Conservation (phyloP, 2,797 vertebrate species). For the Sparidentex hasta region DNA sequence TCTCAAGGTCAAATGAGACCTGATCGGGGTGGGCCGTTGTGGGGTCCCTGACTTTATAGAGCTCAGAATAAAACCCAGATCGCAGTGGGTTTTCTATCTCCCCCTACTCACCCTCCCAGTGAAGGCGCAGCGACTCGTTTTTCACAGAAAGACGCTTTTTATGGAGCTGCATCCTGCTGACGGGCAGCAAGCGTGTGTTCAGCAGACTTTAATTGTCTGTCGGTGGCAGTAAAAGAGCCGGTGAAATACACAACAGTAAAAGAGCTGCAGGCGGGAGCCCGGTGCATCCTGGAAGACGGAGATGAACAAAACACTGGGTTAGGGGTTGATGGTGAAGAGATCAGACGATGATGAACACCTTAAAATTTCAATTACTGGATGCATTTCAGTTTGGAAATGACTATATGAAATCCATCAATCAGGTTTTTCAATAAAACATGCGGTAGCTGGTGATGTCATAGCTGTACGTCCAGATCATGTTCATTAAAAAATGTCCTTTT, state of each 20-base stretch:
- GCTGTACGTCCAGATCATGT: neutral
- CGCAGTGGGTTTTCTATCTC: slow-evolving; percentile 54
- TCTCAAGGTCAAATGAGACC: slow-evolving; percentile 78
- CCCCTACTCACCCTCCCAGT: slow-evolving; percentile 35
- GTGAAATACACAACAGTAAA: slow-evolving; percentile 82
- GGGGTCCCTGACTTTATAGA: slow-evolving; percentile 71
- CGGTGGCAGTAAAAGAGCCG: slow-evolving; percentile 75
- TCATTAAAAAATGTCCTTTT: neutral
- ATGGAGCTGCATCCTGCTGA: slow-evolving; percentile 79
- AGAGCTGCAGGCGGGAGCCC: slow-evolving; percentile 47
- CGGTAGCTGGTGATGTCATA: slow-evolving; percentile 14
- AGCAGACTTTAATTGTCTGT: slow-evolving; percentile 82
- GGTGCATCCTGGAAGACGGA: slow-evolving; percentile 52
- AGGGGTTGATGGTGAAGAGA: slow-evolving; percentile 27
- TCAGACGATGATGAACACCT: slow-evolving; percentile 32
- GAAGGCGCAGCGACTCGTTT: slow-evolving; percentile 69
- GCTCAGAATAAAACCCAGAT: slow-evolving; percentile 71
- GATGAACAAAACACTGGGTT: slow-evolving; percentile 32
- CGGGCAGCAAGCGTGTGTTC: slow-evolving; percentile 82
- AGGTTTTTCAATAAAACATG: slow-evolving; percentile 22
- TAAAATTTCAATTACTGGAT: slow-evolving; percentile 31
- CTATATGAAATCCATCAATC: slow-evolving; percentile 29
- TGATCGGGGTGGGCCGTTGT: slow-evolving; percentile 12
- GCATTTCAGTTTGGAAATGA: slow-evolving; percentile 39
- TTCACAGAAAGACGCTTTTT: slow-evolving; percentile 82